Conservation (phyloP, 2,888 invertebrate species). For the Adela reaumurella region DNA sequence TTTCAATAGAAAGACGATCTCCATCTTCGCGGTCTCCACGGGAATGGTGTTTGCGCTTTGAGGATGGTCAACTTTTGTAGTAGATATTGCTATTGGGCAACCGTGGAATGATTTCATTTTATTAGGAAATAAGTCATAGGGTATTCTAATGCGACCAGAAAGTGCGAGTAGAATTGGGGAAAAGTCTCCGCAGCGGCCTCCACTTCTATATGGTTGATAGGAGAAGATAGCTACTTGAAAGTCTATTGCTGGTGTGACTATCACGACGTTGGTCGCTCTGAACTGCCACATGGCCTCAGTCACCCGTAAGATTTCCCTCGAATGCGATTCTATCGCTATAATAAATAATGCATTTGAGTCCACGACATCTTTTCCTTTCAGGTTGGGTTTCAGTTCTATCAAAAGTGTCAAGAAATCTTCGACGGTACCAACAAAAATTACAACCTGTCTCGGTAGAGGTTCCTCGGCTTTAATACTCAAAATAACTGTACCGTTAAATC, state of each 20-base stretch:
- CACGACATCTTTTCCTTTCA: slow-evolving; percentile 26
- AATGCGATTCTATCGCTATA: slow-evolving; percentile 21
- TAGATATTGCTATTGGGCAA: slow-evolving; percentile 34
- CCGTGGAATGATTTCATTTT: slow-evolving; percentile 33
- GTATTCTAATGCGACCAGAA: slow-evolving; percentile 10
- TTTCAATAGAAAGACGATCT: slow-evolving; percentile 23
- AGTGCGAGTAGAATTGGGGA: slow-evolving; percentile 22
- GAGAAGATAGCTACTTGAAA: slow-evolving; percentile 22
- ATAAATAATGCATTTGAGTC: slow-evolving; percentile 26
- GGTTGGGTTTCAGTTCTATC: slow-evolving; percentile 24
- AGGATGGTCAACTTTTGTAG: slow-evolving; percentile 28
- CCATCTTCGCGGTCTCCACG: slow-evolving; percentile 27
- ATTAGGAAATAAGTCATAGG: slow-evolving; percentile 22
- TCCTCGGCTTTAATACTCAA: slow-evolving; percentile 22
- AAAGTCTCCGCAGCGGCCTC: slow-evolving; percentile 26
- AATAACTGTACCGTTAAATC: slow-evolving; percentile 25
- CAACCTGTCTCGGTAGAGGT: slow-evolving; percentile 23
- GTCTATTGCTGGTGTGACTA: slow-evolving; percentile 16
- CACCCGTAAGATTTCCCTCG: slow-evolving; percentile 22
- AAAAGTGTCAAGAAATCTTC: slow-evolving; percentile 24
- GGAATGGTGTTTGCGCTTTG: slow-evolving; percentile 26
- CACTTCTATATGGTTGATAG: slow-evolving; percentile 29
- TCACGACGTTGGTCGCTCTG: slow-evolving; percentile 24
- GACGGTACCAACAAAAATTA: slow-evolving; percentile 25
- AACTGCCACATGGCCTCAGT: slow-evolving; percentile 25